phyloP scores from a whole-genome alignment of 2,797 vertebrate genomes.

The Sciurus vulgaris region DNA sequence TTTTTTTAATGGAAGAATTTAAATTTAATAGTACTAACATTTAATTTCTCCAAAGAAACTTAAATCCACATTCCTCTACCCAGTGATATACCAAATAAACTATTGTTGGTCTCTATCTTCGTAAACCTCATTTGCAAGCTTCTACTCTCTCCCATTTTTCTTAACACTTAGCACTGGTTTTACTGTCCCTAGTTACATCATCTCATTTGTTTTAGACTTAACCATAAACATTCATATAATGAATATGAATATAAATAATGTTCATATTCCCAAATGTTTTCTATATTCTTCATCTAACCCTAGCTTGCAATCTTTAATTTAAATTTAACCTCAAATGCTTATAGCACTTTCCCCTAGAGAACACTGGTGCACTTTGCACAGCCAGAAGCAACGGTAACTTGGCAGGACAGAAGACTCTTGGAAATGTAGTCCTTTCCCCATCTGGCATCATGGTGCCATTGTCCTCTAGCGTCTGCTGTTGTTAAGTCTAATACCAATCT shows the following conservation, averaged over 20 bases:
- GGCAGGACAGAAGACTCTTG: neutral
- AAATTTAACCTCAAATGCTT: neutral
- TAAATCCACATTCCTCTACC: neutral
- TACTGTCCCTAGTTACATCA: neutral
- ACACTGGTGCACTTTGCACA: neutral
- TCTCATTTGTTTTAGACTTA: neutral
- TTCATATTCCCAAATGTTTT: neutral
- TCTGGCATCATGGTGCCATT: neutral
- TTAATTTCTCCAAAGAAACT: slow-evolving; percentile 22
- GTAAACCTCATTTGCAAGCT: neutral
- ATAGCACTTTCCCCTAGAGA: neutral
- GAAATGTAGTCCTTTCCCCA: neutral
- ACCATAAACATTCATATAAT: neutral
- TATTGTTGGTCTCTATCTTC: neutral
- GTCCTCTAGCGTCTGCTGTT: neutral
- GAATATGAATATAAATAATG: too few relatives aligned
- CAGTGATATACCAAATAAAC: neutral
- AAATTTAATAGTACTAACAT: neutral
- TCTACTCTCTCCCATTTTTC: neutral
- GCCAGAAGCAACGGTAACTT: neutral
- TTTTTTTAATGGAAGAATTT: neutral
- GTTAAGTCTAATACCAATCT: neutral
- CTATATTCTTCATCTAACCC: neutral
- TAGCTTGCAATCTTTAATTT: slow-evolving; percentile 1
- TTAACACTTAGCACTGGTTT: neutral